Conservation (phyloP, 1,140 invertebrate genomes). For the Augochlora pura region DNA sequence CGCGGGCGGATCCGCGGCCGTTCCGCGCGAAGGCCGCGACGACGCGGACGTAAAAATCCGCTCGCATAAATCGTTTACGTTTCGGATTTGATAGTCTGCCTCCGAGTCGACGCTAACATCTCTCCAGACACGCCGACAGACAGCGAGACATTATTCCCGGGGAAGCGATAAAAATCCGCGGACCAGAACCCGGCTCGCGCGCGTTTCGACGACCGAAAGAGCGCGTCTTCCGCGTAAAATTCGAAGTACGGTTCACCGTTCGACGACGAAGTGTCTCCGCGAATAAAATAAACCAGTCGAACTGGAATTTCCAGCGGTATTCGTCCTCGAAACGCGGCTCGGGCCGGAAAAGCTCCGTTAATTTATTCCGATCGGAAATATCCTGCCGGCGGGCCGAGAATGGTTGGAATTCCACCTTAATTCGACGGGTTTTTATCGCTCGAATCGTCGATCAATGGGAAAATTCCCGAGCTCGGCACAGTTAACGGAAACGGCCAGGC, state of each 20-base stretch:
- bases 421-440: too few species aligned
- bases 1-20: too few species aligned
- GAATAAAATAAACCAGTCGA: background rate
- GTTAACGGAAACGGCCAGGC: too few species aligned
- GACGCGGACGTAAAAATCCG: too few species aligned
- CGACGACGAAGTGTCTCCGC: too few species aligned
- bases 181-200: background rate
- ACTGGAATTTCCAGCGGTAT: background rate
- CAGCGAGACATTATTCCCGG: background rate
- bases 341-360: background rate
- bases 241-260: too few species aligned
- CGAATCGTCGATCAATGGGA: too few species aligned
- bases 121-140: background rate
- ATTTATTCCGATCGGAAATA: background rate
- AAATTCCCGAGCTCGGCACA: too few species aligned
- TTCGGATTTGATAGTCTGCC: too few species aligned
- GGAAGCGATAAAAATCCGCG: background rate
- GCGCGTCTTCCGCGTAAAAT: background rate
- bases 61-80: too few species aligned
- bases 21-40: too few species aligned
- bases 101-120: background rate
- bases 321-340: background rate
- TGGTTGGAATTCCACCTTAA: background rate
- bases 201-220: background rate
- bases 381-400: background rate